A percentile compares a stretch with the other conserved stretches of the same genome.
phyloP scores from a whole-genome alignment of 2,888 invertebrate genomes.

The Zaprionus lineosus region DNA sequence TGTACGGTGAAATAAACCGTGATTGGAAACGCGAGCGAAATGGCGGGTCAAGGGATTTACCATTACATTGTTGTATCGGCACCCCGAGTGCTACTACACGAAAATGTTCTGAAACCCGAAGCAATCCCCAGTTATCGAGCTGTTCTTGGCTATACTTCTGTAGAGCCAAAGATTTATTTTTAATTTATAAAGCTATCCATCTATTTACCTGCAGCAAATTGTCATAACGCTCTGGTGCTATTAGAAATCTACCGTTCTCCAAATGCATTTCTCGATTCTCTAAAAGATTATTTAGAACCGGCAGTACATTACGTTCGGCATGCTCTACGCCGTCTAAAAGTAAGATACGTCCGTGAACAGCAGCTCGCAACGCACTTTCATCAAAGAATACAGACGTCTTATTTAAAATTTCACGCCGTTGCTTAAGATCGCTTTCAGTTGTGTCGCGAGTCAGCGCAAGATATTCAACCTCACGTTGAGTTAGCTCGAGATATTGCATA shows the following conservation, averaged over 20 bases:
- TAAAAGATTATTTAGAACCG: slow-evolving; percentile 96
- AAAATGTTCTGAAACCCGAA: slow-evolving; percentile 95
- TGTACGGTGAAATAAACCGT: slow-evolving; percentile 87
- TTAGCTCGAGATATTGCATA: slow-evolving; percentile 94
- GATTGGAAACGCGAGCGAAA: slow-evolving; percentile 97
- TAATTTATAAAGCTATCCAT: no score
- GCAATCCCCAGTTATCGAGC: slow-evolving; percentile 92
- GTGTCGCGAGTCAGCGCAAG: slow-evolving; percentile 97
- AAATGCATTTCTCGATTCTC: slow-evolving; percentile 99
- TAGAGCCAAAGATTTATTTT: no score
- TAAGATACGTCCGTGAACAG: slow-evolving; percentile 91
- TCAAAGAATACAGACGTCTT: slow-evolving; percentile 96
- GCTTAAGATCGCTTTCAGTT: slow-evolving; percentile 98
- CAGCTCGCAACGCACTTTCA: slow-evolving; percentile 97
- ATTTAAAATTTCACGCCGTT: slow-evolving; percentile 93
- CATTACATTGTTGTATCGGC: slow-evolving; percentile 93
- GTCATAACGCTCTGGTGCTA: slow-evolving; percentile 94
- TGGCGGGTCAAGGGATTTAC: slow-evolving; percentile 97
- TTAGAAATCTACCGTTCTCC: slow-evolving; percentile 96
- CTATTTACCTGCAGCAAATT: slow-evolving; percentile 93
- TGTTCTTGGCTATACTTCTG: slow-evolving; percentile 91
- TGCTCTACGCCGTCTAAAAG: slow-evolving; percentile 98
- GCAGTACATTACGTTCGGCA: slow-evolving; percentile 97
- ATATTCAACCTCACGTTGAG: slow-evolving; percentile 95
- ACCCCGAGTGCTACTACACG: slow-evolving; percentile 96